A percentile compares a stretch with the other conserved stretches of the same genome.
phyloP scores from a whole-genome alignment of 1,140 invertebrate genomes.

The Dendroctonus ponderosae region DNA sequence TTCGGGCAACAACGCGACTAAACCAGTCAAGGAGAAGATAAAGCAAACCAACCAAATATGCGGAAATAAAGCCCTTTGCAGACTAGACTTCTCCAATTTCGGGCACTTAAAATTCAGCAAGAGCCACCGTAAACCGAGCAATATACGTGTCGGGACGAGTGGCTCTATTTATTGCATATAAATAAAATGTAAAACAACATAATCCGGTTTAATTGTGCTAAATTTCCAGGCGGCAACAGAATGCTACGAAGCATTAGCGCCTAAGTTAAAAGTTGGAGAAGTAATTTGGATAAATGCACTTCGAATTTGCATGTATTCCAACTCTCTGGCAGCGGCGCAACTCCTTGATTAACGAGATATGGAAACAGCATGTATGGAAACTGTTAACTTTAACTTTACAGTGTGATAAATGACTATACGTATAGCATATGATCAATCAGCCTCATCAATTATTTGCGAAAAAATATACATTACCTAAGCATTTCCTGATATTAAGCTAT shows the following conservation, averaged over 20 bases:
- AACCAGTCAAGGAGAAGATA: conserved; percentile 2
- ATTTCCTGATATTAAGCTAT: no score
- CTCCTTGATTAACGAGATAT: no score
- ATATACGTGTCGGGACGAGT: conserved; percentile 19
- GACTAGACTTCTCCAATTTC: conserved; percentile 6
- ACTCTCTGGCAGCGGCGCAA: not conserved
- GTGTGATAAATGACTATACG: no score
- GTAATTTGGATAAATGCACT: conserved; percentile 17
- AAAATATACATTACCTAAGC: no score
- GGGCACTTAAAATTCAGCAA: conserved; percentile 18
- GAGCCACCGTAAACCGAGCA: conserved; percentile 10
- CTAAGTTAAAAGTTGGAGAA: conserved; percentile 14
- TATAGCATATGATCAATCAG: no score
- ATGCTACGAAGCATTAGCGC: conserved; percentile 8
- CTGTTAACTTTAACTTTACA: no score
- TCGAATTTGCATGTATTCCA: conserved; percentile 22
- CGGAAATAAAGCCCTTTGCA: conserved; percentile 3
- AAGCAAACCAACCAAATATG: conserved; percentile 6
- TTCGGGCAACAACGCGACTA: not conserved
- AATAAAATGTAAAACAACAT: conserved; percentile 30
- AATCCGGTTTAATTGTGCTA: conserved; percentile 27
- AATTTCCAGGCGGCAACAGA: conserved; percentile 15
- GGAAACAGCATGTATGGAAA: no score
- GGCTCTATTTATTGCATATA: conserved; percentile 27
- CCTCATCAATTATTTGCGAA: no score